Conservation (phyloP, 2,888 invertebrate genomes). For the Lepidocyrtinus sp. region DNA sequence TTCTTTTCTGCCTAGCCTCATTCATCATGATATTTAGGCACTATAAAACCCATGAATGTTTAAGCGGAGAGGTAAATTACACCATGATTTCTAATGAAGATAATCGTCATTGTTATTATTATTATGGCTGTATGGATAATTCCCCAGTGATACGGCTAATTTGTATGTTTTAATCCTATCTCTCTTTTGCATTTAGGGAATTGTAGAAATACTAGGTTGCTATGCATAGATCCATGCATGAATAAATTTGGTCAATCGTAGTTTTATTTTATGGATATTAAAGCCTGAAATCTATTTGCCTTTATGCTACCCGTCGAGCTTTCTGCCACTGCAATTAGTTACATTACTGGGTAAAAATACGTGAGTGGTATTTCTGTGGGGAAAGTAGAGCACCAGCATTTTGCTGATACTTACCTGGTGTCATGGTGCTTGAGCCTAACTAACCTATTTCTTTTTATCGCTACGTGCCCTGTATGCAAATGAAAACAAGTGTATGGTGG, state of each 20-base stretch:
- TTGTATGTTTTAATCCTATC: conserved; percentile 41
- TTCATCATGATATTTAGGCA: conserved; percentile 44
- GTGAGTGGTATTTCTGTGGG: background rate
- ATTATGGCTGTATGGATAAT: conserved; percentile 30
- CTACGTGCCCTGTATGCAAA: background rate
- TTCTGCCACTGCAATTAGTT: background rate
- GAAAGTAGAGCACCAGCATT: background rate
- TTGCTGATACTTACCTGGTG: background rate
- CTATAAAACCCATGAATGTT: background rate
- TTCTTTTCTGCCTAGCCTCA: conserved; percentile 42
- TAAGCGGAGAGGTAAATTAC: background rate
- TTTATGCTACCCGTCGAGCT: background rate
- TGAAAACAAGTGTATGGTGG: background rate
- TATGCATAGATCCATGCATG: background rate
- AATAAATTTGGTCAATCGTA: background rate
- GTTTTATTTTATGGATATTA: background rate
- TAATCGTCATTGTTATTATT: conserved; percentile 18
- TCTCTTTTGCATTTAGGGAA: background rate
- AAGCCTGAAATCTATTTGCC: background rate
- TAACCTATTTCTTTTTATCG: too few species aligned
- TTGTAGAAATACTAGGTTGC: background rate
- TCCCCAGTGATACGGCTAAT: conserved; percentile 33
- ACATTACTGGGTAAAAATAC: background rate
- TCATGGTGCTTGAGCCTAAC: too few species aligned
- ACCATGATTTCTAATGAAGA: conserved; percentile 42